Conservation (phyloP, 2,797 vertebrate genomes). For the Intellagama lesueurii region DNA sequence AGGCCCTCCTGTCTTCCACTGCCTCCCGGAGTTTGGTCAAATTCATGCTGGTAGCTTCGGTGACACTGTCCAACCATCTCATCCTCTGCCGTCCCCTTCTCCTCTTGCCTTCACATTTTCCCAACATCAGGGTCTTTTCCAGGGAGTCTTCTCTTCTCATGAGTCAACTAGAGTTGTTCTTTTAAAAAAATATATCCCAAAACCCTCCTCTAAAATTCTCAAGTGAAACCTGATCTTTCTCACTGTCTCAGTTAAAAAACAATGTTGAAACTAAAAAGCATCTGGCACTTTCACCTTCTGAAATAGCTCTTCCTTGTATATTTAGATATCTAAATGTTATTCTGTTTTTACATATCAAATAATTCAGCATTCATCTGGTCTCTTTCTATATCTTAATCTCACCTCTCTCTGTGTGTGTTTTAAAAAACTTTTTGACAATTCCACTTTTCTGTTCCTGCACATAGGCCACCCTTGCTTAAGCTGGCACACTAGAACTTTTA, state of each 20-base stretch:
- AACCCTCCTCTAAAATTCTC: not conserved
- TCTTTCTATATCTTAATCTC: not conserved
- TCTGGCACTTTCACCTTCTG: not conserved
- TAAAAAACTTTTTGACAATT: not conserved
- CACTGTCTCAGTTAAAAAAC: too few species aligned
- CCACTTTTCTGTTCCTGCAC: constrained; percentile 40
- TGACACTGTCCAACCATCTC: too few species aligned
- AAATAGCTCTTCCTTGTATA: not conserved
- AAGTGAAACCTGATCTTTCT: not conserved
- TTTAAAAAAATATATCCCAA: not conserved
- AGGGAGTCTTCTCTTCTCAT: too few species aligned
- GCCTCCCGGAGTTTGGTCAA: too few species aligned
- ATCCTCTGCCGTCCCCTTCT: too few species aligned
- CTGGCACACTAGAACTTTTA: constrained; percentile 45
- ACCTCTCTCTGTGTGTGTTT: too few species aligned
- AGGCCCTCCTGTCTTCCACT: too few species aligned
- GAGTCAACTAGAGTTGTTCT: too few species aligned
- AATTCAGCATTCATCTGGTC: not conserved
- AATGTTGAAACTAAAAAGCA: not conserved
- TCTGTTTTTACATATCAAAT: not conserved
- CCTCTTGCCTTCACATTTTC: too few species aligned
- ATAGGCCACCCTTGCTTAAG: constrained; percentile 57
- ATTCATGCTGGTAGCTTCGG: too few species aligned
- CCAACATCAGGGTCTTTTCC: too few species aligned
- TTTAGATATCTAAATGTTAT: not conserved